Evolutionary conservation across 2,113 vertebrate genomes (phyloP), one percentile per base, ranked within the genome.

Genomic region (Motacilla tschutschensis): DNA sequence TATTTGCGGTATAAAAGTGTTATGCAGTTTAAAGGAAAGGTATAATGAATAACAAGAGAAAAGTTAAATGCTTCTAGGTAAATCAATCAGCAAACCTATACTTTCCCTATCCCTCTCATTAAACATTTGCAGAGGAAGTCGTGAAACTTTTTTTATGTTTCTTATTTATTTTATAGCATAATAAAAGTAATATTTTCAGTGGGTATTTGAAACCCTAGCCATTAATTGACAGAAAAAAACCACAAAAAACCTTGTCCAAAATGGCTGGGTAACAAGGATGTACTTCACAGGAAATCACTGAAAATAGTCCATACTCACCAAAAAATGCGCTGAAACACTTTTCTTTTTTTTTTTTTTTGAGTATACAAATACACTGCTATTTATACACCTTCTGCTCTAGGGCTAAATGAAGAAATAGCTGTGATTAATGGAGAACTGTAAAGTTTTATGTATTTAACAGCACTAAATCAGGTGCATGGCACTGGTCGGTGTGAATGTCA

Each of bases 371-470:
- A 82, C 60, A 53, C 25, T 3, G 2, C 21, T 74, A 59, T 76
- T 94, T 86, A 82, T 47, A 20, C 18, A 59, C 14, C 12, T 91
- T 74, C 71, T 82, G 13, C 44, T 79, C 14, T 26, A 28, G 21
- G 51, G 54, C 85, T 88, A 90, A 82, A 91, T 16, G n/a, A 91
- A 90, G 47, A 59, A 86, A 90, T 79, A 73, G 62, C 70, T 87
- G 20, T 12, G 62, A 64, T 67, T 88, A 92, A 88, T 59, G 50
- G 31, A 55, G 51, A 65, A 59, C 36, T 57, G n/a, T 89, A 62
- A 94, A 90, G n/a, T 77, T 92, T 92, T 89, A 85, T 92, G 3
- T 43, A 77, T 91, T 93, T 90, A 83, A 76, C 10, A 58, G 33
- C 4, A 2, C 71, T 89, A 69, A 84, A 76, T 92, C 85, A 73